These are phyloP conservation scores for Artemia franciscana DNA, from an alignment of 1,140 invertebrate genomes.

Conservation along the genomic window DNA sequence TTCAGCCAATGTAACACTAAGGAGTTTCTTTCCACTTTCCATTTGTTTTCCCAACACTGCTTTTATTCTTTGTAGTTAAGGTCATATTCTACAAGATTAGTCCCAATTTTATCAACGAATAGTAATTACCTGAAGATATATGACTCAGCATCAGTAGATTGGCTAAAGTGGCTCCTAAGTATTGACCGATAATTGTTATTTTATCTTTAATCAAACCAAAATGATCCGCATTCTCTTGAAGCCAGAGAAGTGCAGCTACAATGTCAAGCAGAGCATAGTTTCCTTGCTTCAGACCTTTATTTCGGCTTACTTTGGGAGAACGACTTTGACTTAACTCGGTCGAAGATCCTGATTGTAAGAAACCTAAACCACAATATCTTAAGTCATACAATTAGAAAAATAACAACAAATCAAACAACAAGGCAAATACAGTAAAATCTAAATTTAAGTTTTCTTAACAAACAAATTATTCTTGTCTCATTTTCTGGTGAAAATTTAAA, in stretches of 20 bases:
- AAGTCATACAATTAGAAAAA: no score
- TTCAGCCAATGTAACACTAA: no score
- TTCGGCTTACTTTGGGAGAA: neutral
- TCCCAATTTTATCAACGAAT: no score
- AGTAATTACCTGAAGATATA: slow-evolving; percentile 6
- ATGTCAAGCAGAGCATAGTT: slow-evolving; percentile 22
- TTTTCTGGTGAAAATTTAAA: no score
- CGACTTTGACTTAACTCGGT: slow-evolving; percentile 4
- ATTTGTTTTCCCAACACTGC: no score
- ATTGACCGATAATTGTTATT: slow-evolving; percentile 22
- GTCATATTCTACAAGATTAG: no score
- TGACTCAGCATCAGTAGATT: slow-evolving; percentile 15
- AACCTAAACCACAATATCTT: slow-evolving; percentile 4
- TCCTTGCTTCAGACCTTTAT: slow-evolving; percentile 11
- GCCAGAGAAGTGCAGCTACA: slow-evolving; percentile 20
- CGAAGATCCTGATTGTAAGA: slow-evolving; percentile 5
- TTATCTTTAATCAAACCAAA: slow-evolving; percentile 21
- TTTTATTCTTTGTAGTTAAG: no score
- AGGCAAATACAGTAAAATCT: no score
- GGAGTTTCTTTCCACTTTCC: no score
- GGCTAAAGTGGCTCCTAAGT: slow-evolving; percentile 16
- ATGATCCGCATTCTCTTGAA: slow-evolving; percentile 18
- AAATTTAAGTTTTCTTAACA: no score
- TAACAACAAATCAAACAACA: no score
- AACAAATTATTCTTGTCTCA: no score